Evolutionary conservation across 2,888 invertebrate species (phyloP), one percentile per base, ranked within the genome.

Genomic region (Dryococelus australis): DNA sequence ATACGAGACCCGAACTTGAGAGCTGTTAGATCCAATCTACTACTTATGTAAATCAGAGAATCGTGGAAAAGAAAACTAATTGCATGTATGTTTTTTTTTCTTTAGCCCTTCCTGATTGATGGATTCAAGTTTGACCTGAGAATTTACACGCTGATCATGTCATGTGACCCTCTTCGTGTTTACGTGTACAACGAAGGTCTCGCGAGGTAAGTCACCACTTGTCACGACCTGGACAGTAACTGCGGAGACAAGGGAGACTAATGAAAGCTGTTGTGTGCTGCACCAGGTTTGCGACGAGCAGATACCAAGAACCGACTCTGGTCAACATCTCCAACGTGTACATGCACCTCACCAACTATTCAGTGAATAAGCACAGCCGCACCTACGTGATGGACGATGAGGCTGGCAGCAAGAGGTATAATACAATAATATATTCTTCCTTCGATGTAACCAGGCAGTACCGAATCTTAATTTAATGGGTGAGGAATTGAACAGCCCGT

Each of bases 281-380:
- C 20, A 9, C 20, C 65, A 95, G 97, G 90, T 98, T 98, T 92
- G 98, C 98, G 3, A 98, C 98, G 1, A 96, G 95, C 90, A 95
- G 96, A 89, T 98, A 98, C 91, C 96, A 95, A 87, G 97, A 97
- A 90, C 98, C 98, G 0, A 96, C 95, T 53, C 94, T 95, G 24
- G 95, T 95, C 89, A 98, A 98, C 91, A 95, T 96, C 12, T 95
- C 96, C 0, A 98, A 98, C 91, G 96, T 98, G 26, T 98, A 96
- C 91, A 98, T 98, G 98, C 98, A 98, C 91, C 93, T 98, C 88
- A 98, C 98, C 16, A 98, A 98, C 93, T 98, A 98, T 91, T 97
- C 98, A 0, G 96, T 98, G 27, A 98, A 98, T 92, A 98, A 97
- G 92, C 96, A 97, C 91, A 98, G 97, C 91, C 94, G 96, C 35